phyloP scores from a whole-genome alignment of 1,140 invertebrate species.

The Drosophila pruinosa region DNA sequence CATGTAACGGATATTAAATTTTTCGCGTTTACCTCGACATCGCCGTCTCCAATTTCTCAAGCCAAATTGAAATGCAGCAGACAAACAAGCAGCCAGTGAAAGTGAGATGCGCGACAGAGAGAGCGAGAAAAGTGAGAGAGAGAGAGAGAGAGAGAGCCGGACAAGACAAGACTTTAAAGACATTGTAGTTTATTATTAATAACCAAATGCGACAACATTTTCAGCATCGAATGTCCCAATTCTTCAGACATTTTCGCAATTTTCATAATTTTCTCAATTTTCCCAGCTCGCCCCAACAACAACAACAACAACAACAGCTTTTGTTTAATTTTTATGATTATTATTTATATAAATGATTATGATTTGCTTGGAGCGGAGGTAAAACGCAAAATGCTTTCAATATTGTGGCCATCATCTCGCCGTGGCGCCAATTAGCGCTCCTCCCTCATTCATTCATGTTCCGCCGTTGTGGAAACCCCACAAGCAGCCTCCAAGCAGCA shows the following conservation, averaged over 20 bases:
- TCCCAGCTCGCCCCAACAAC: not conserved
- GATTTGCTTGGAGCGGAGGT: conserved; percentile 1
- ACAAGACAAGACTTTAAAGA: not conserved
- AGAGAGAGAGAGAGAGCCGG: not conserved
- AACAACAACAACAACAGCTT: not conserved
- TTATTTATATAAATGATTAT: conserved; percentile 37
- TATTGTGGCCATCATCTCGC: conserved; percentile 8
- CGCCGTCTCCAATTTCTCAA: conserved; percentile 44
- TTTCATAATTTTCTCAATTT: conserved; percentile 4
- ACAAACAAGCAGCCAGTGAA: not conserved
- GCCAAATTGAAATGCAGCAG: conserved; percentile 56
- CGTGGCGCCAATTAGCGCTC: conserved; percentile 29
- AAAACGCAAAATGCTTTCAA: conserved; percentile 18
- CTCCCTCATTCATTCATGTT: not conserved
- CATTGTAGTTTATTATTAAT: conserved; percentile 10
- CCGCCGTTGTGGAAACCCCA: conserved; percentile 17
- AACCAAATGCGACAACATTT: conserved; percentile 15
- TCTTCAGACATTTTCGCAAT: not conserved
- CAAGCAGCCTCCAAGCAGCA: conserved; percentile 6
- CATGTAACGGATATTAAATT: conserved; percentile 78
- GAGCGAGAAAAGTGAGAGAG: not conserved
- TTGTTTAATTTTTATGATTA: conserved; percentile 39
- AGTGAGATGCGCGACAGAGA: not conserved
- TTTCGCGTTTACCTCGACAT: conserved; percentile 72
- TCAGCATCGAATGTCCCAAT: conserved; percentile 10